Evolutionary conservation across 2,797 vertebrate species (phyloP), one percentile per base, ranked within the genome.

Genomic region (Threskiornis aethiopicus): DNA sequence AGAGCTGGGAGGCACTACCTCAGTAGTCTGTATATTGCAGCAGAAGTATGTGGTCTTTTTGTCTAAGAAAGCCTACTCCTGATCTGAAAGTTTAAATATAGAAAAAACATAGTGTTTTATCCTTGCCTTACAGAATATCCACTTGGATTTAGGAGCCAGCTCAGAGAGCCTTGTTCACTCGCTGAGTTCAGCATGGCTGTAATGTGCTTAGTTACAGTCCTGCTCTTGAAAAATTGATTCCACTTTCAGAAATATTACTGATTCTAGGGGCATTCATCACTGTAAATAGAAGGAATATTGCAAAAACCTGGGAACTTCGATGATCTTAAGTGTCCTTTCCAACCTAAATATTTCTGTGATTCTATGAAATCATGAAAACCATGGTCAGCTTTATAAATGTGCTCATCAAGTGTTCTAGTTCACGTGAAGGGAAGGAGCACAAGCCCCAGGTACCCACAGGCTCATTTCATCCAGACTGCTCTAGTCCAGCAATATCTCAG

Each of bases 191-290:
- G 92, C 93, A 92, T 42, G 71, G 54, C 65, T 89, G 31, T 93
- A 96, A 96, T 72, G 58, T 92, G 87, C 84, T 97, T 96, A 95
- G 89, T 97, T 95, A 92, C 93, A 96, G 89, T 83, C 33, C 54
- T 71, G 79, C 81, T 87, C 90, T 94, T 95, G 79, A 95, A 96
- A 96, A 97, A 94, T 87, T 91, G 89, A 96, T 94, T 91, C 78
- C 28, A 70, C 72, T 95, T 92, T 92, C 61, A 85, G 87, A 92
- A 96, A 96, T 96, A 92, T 92, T 92, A 80, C 90, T 7, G 17
- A 77, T 92, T 93, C 83, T 79, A 41, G 81, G 89, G 78, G 25
- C 33, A 73, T 89, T 95, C 59, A 64, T n/a, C 44, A 61, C 87
- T 84, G 37, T 64, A 91, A 96, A 69, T 96, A 59, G 79, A 66